phyloP scores from a whole-genome alignment of 2,113 vertebrate species.

The Indicator maculatus region DNA sequence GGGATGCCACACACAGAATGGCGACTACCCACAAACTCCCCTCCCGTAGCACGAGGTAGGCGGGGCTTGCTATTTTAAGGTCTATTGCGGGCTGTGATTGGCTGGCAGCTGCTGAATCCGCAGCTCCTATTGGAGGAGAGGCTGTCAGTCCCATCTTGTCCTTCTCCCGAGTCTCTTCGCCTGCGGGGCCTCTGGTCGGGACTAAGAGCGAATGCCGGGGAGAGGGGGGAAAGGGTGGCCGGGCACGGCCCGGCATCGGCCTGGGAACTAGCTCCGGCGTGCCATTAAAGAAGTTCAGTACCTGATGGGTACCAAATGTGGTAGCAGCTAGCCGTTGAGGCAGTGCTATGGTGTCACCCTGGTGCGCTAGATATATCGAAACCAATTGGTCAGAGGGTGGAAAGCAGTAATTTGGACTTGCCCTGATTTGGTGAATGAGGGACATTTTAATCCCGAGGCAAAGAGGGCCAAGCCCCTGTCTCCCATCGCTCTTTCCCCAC shows the following conservation, averaged over 20 bases:
- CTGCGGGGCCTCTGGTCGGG: no score
- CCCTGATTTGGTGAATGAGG: background rate
- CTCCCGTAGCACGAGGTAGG: background rate
- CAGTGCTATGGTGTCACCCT: background rate
- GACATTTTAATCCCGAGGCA: background rate
- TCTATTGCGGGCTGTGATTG: background rate
- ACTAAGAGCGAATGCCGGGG: background rate
- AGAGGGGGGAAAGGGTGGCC: background rate
- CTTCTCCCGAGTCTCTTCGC: background rate
- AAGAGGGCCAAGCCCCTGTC: background rate
- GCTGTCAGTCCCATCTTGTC: background rate
- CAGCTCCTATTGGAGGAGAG: background rate
- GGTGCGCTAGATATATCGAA: rapidly evolving
- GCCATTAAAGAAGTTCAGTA: background rate
- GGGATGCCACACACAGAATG: slow-evolving; percentile 74
- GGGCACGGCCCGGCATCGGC: background rate
- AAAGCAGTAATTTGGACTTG: rapidly evolving
- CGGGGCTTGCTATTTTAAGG: background rate
- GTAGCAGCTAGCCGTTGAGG: background rate
- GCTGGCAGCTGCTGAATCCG: rapidly evolving
- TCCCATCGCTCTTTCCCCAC: rapidly evolving
- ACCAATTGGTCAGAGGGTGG: rapidly evolving
- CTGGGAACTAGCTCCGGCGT: no score
- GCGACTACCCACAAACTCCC: rapidly evolving
- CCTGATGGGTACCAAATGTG: background rate